Base-by-base conservation (phyloP, 92 coral and sea anemone species). In the Zoanthus sociatus region DNA sequence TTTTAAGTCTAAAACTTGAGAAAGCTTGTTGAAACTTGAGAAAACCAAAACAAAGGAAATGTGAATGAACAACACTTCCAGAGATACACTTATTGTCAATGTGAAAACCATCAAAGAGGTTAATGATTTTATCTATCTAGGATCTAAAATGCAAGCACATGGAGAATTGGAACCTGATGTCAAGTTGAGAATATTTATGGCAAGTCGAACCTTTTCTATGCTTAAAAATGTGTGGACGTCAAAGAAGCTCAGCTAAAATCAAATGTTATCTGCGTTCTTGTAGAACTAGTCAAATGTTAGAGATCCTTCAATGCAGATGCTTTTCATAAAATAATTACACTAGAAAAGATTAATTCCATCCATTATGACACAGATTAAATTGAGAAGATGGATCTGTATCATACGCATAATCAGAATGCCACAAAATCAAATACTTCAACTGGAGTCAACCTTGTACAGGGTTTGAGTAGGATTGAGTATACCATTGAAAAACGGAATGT, bases 91-190 rank as follows among this genome's bases (percentile, higher is more conserved):
- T 20, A 77, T 51, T 56, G 70, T 12, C 83, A 33, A 42, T 56
- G 48, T 42, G 83, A 63, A 58, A 51, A 63, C 79, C 31, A 48
- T 76, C 13, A 63, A 76, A 51, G 79, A 32, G 26, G 37, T 76
- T 14, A 53, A 76, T 76, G 64, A 76, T 76, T 76, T 76, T 50
- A 76, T 47, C 79, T 77, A 77, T 20, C 47, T 77, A 10, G 83
- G 50, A 33, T 55, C 70, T 15, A 56, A 77, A 55, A 53, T 77
- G 51, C 83, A 55, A 77, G 83, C 48, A 55, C 70, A 77, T 77
- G 83, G 70, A 56, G 83, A 77, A 56, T 77, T 51, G 16, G 69
- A 77, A 54, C 83, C 47, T 77, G 70, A 55, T 77, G 83, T 56
- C 83, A 53, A 77, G 83, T 33, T 18, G 32, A 77, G 83, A 54